Evolutionary conservation across 2,888 invertebrate species (phyloP).

Genomic region (Drosophila paranaensis): DNA sequence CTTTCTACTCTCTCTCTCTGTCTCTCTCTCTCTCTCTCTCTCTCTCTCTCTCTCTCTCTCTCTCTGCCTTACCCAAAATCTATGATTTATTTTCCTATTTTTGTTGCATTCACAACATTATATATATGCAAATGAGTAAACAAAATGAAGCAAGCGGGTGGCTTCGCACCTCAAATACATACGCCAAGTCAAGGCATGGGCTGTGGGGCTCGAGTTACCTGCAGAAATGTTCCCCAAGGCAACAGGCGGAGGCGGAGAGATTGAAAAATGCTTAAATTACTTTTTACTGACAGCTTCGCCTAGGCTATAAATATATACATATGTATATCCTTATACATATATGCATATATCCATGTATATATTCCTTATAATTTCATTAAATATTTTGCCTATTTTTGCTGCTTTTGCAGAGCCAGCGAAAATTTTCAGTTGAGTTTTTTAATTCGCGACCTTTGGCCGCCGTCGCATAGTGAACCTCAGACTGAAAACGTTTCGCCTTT

Average conservation of each 20-base stretch:
- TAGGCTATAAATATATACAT: constrained; percentile 11
- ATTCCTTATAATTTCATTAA: constrained; percentile 22
- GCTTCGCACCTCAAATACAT: too few species aligned
- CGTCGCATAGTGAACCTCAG: constrained; percentile 53
- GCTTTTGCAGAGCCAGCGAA: constrained; percentile 21
- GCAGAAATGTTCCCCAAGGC: too few species aligned
- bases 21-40: too few species aligned
- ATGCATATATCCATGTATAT: not conserved
- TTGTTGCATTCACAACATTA: too few species aligned
- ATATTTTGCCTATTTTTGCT: constrained; percentile 62
- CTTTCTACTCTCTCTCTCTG: too few species aligned
- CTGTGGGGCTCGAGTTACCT: not conserved
- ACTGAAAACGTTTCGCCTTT: constrained; percentile 11
- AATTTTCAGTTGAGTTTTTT: constrained; percentile 50
- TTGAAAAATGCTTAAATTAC: constrained; percentile 74
- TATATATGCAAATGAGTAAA: too few species aligned
- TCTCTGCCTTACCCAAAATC: too few species aligned
- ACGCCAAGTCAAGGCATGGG: too few species aligned
- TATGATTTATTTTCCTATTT: too few species aligned
- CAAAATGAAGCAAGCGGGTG: too few species aligned
- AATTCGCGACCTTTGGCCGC: constrained; percentile 73
- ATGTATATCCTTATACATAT: constrained; percentile 4
- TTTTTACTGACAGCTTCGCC: constrained; percentile 63
- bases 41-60: too few species aligned
- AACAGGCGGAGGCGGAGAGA: not conserved